Evolutionary conservation across 2,113 vertebrate genomes (phyloP).

Genomic region (Oophaga pumilio): DNA sequence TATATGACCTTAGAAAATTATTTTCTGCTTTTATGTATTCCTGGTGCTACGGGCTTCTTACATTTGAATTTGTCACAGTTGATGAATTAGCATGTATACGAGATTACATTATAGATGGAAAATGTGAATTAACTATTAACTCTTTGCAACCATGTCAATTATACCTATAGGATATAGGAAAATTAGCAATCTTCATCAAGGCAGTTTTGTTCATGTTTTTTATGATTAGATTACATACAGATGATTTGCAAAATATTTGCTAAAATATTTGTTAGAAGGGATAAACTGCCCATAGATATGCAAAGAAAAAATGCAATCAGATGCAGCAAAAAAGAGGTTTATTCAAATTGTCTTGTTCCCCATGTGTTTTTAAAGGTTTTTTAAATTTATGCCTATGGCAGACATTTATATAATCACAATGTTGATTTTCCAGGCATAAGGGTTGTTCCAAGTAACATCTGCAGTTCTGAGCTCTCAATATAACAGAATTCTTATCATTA

Average conservation of each 20-base stretch:
- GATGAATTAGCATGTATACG: neutral
- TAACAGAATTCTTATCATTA: too few species aligned
- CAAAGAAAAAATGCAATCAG: neutral
- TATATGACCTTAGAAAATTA: neutral
- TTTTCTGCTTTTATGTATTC: slow-evolving; percentile 13
- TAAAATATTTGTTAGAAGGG: neutral
- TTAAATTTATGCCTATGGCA: too few species aligned
- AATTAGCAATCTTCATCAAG: neutral
- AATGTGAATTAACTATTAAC: slow-evolving; percentile 15
- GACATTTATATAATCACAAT: too few species aligned
- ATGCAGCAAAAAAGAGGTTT: neutral
- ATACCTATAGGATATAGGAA: neutral
- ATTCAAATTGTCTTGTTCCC: too few species aligned
- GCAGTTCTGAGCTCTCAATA: too few species aligned
- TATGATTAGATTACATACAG: neutral
- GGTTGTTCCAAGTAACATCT: too few species aligned
- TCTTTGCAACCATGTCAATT: neutral
- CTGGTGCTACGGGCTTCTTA: neutral
- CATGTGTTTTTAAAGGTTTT: too few species aligned
- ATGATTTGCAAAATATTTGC: neutral
- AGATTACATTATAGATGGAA: neutral
- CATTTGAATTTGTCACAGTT: slow-evolving; percentile 7
- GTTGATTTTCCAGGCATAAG: too few species aligned
- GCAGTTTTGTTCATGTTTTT: neutral
- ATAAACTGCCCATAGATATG: neutral